Conservation (phyloP, 1,140 invertebrate species). For the Nebria ingens region DNA sequence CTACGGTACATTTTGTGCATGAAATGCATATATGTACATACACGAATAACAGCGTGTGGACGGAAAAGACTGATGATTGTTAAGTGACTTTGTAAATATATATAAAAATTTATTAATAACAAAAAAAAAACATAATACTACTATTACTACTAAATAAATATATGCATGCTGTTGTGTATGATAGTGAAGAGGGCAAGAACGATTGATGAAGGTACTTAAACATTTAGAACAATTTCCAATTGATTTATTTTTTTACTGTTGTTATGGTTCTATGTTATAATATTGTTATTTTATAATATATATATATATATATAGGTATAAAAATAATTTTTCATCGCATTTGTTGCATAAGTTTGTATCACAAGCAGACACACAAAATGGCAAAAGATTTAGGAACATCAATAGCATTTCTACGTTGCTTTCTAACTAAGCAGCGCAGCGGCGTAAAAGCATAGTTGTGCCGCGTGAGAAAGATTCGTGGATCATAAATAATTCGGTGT, state of each 20-base stretch:
- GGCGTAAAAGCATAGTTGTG: background rate
- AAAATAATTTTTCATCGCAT: background rate
- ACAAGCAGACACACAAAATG: background rate
- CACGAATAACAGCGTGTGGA: background rate
- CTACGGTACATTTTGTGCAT: too few relatives aligned
- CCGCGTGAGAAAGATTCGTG: background rate
- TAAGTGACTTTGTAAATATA: conserved; percentile 6
- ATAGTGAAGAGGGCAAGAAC: background rate
- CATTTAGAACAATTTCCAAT: background rate
- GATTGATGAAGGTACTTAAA: conserved; percentile 2
- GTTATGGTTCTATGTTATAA: background rate
- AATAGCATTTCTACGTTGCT: too few relatives aligned
- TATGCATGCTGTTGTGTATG: too few relatives aligned
- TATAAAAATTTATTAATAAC: too few relatives aligned
- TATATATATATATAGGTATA: too few relatives aligned
- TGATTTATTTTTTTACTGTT: background rate
- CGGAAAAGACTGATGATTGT: conserved; percentile 7
- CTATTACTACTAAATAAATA: too few relatives aligned
- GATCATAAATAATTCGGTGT: background rate
- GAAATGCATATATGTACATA: background rate
- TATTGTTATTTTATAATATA: background rate
- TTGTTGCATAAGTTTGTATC: background rate
- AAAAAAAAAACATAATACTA: too few relatives aligned
- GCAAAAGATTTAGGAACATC: background rate
- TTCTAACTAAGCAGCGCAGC: too few relatives aligned